Evolutionary conservation across 2,888 invertebrate genomes (phyloP), one percentile per base, ranked within the genome.

Genomic region (Mellilla xanthometata): DNA sequence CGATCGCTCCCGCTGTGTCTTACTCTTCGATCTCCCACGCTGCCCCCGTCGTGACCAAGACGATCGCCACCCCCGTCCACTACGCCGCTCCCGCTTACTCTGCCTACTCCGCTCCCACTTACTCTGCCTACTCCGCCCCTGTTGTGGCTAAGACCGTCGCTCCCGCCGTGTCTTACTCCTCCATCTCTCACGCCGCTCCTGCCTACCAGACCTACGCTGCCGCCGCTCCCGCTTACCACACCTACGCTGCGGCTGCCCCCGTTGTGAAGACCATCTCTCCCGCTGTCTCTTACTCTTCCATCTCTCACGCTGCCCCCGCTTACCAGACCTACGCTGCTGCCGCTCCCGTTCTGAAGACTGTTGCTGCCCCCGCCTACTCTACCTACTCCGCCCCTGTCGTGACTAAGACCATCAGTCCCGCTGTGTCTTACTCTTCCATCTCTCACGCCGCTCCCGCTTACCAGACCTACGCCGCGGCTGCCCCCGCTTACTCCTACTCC

Each of bases 321-420:
- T 36, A 36, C 39, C 52, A 89, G 42, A 58, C 76, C 36, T 48
- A 65, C 45, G 62, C 71, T 40, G 58, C 67, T 35, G 67, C 70
- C 34, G 72, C 67, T 56, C 68, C 82, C 54, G 65, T 19, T n/a
- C 5, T 15, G 8, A 15, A 36, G 36, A 36, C 36, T 3, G 5
- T 15, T 5, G 28, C 70, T 34, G 72, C 66, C 56, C 68, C 82
- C 54, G 65, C 64, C 60, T 23, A 62, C 63, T 6, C 63, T 6
- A 74, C 83, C 53, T 72, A 75, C 58, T 68, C 87, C 6, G 84
- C 91, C 3, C 76, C 76, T 2, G 51, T 72, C 2, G 60, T 72
- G 19, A 61, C 75, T 50, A 65, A 55, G 74, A 75, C 72, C 76
- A 54, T 74, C 56, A 54, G 73, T 53, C 82, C 54, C 56, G 62